Evolutionary conservation across 2,797 vertebrate species (phyloP).

Genomic region (Hozukius guyotensis): DNA sequence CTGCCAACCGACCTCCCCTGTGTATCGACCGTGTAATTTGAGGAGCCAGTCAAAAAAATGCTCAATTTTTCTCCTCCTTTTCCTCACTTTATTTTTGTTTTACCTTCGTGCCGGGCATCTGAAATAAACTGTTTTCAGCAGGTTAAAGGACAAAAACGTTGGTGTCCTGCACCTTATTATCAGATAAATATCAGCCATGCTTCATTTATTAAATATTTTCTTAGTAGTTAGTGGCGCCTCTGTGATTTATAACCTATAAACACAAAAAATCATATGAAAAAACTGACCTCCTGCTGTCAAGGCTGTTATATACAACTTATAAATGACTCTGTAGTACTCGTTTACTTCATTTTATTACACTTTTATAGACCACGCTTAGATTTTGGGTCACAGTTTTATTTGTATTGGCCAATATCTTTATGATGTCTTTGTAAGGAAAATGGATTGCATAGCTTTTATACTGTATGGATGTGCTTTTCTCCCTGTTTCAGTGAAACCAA

Average conservation of each 20-base stretch:
- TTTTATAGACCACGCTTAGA: slow-evolving; percentile 54
- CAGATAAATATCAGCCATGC: slow-evolving; percentile 35
- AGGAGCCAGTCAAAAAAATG: slow-evolving; percentile 54
- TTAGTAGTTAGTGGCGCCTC: slow-evolving; percentile 21
- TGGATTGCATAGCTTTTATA: slow-evolving; percentile 61
- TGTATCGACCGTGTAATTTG: slow-evolving; percentile 48
- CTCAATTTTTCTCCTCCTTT: slow-evolving; percentile 22
- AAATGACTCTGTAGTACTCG: slow-evolving; percentile 14
- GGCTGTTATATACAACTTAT: slow-evolving; percentile 19
- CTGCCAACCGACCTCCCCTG: slow-evolving; percentile 43
- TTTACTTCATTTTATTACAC: slow-evolving; percentile 35
- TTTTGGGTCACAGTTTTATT: slow-evolving; percentile 53
- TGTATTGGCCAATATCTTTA: slow-evolving; percentile 40
- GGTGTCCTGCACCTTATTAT: slow-evolving; percentile 30
- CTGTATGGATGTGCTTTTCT: slow-evolving; percentile 50
- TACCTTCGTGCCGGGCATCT: slow-evolving; percentile 35
- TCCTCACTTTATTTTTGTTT: neutral
- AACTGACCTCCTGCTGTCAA: slow-evolving; percentile 10
- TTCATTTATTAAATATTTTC: slow-evolving; percentile 24
- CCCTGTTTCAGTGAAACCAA: neutral
- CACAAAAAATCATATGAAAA: slow-evolving; percentile 19
- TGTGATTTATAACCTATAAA: slow-evolving; percentile 43
- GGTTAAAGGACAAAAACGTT: slow-evolving; percentile 20
- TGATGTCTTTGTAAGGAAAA: slow-evolving; percentile 56
- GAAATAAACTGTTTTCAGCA: slow-evolving; percentile 49